Base-by-base conservation (phyloP, 2,888 invertebrate genomes). In the Drosophila rubida region DNA sequence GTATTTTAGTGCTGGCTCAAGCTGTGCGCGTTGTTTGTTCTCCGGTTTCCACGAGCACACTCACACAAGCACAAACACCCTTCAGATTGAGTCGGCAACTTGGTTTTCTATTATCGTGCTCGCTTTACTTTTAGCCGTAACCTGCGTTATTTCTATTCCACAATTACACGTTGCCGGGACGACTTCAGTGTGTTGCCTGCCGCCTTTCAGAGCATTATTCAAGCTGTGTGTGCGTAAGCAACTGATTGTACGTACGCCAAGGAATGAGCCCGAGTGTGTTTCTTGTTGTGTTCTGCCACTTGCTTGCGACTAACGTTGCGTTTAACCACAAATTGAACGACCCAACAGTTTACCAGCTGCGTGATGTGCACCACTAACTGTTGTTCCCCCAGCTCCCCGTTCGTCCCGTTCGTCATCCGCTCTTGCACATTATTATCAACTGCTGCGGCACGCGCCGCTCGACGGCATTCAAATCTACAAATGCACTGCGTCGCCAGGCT, bases 261-360 rank as follows among this genome's bases (percentile, higher is more conserved):
- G n/a, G n/a, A n/a, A n/a, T n/a, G n/a, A n/a, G n/a, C n/a, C n/a
- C 27, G 27, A 27, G 27, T 45, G 49, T 51, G 16, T 22, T 39
- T 59, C 37, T 13, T 55, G 35, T 46, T 75, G 59, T 39, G 49
- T 35, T 57, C 46, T 54, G 64, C 53, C 62, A 49, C 55, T 64
- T 75, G 69, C 63, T 71, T 69, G 55, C 75, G 58, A 75, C 73
- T 85, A 73, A 76, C 74, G n/a, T 79, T 82, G 88, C 65, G 88
- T 82, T 87, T 72, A 89, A 66, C 89, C 84, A 62, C 84, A 85
- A 89, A 85, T 88, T 88, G 77, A 89, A 89, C 89, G 87, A 88
- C 80, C 67, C 70, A 79, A 82, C 88, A 82, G 77, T 79, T 88
- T 82, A 77, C 74, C 83, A 86, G 58, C 62, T 73, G 83, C 75